Percentiles rank a stretch among this genome's conserved stretches.
Conservation (phyloP, 2,113 vertebrate species). For the Forbesichthys agassizii region DNA sequence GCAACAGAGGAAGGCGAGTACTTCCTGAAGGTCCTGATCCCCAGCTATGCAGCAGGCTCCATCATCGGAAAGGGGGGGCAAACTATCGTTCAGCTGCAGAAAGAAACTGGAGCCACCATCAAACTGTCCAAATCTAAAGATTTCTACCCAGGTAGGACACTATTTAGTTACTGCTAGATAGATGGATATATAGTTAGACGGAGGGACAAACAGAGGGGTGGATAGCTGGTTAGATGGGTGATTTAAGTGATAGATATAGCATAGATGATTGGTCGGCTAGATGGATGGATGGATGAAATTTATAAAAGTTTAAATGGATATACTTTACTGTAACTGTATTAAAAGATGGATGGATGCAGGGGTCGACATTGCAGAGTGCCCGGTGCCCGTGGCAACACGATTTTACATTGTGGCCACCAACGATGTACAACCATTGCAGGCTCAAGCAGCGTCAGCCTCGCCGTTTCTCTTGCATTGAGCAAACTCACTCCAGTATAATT, state of each 20-base stretch:
- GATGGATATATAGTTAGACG: neutral
- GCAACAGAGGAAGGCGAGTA: constrained; percentile 90
- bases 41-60: constrained; percentile 92
- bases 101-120: constrained; percentile 93
- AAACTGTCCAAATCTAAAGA: constrained; percentile 98
- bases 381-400: too few species aligned
- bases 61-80: constrained; percentile 95
- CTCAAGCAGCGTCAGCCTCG: too few species aligned
- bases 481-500: too few species aligned
- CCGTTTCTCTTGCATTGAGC: too few species aligned
- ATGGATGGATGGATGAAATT: too few species aligned
- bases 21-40: constrained; percentile 94
- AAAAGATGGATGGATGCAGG: neutral
- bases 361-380: too few species aligned
- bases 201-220: neutral
- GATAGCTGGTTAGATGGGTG: neutral
- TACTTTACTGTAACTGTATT: neutral
- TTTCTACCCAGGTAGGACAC: constrained; percentile 89
- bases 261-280: too few species aligned
- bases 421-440: too few species aligned
- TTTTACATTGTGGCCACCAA: too few species aligned
- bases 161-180: neutral
- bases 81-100: constrained; percentile 94
- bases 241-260: too few species aligned
- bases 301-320: neutral